Evolutionary conservation across 1,140 invertebrate genomes (phyloP), one percentile per base, ranked within the genome.

Genomic region (Bombus waltoni): DNA sequence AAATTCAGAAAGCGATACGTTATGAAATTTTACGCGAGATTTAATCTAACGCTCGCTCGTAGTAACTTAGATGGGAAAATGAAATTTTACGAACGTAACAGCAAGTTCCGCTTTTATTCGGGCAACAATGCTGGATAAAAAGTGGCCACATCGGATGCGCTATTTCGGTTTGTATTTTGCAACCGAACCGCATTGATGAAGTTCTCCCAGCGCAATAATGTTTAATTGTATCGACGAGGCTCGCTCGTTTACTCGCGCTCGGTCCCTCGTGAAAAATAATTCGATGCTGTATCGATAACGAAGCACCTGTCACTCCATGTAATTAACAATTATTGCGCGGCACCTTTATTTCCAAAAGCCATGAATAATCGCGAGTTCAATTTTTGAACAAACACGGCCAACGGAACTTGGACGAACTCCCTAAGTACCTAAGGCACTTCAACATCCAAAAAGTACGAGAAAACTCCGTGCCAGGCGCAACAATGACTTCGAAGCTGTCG

Each of bases 161-260:
- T 59, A 13, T 62, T 72, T 47, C 40, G 47, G 47, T 42, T 53
- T 6, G 35, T 38, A 81, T 71, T 71, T 81, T 25, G 3, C 42
- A n/a, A 15, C 47, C 44, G 44, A 53, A n/a, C n/a, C 44, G 13
- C 40, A 2, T 44, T 68, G 78, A 80, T 70, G 65, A 80, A 80
- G 78, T 70, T 80, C 66, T 70, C 44, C 78, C 38, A 68, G 25
- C 22, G 32, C 32, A 80, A 68, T 70, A 80, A 80, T 80, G 78
- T 68, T 70, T 68, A 80, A 80, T 80, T 70, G 65, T 70, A 47
- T 68, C 44, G 78, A 25, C 11, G 15, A n/a, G 42, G 28, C 28
- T 42, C 28, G 42, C 71, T 73, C 71, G 71, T 73, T 53, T 73
- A 73, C 28, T 47, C 71, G 42, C n/a, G 2, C 42, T 6, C 15